Evolutionary conservation across 1,140 invertebrate species (phyloP), one percentile per base, ranked within the genome.

Genomic region (Drosophila ironensis): DNA sequence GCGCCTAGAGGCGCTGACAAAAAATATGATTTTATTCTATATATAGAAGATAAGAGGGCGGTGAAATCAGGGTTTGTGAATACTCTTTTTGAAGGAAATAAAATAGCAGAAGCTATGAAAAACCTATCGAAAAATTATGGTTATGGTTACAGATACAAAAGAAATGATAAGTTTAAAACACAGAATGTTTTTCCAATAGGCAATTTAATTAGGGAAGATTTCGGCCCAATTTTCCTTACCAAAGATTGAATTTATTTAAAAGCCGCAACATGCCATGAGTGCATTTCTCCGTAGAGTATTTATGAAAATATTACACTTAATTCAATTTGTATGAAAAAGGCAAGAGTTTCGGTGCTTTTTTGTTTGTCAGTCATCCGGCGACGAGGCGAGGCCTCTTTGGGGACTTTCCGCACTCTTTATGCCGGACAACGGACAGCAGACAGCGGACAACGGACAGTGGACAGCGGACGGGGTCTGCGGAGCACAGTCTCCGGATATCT

Each of bases 401-500:
- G 77, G 64, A 68, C 54, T 59, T 30, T 56, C 47, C 48, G 38
- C 35, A 52, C 22, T 64, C 63, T 12, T 3, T 50, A 3, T 24
- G 22, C 14, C 12, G 20, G 20, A 22, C 37, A 28, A 2, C 33
- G 50, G 19, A 20, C n/a, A 16, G 30, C 30, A 8, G 48, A 28
- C 27, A 20, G 25, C 52, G 37, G 28, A 46, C 35, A 19, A 1
- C 22, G 53, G 25, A n/a, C 33, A 20, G 2, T 22, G 53, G 19
- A 25, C 9, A 17, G 33, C 20, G 9, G 51, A 42, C 41, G n/a
- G n/a, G n/a, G n/a, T n/a, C n/a, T n/a, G n/a, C n/a, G n/a, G n/a
- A n/a, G n/a, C n/a, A n/a, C n/a, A n/a, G n/a, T n/a, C n/a, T 38
- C 40, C 59, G 40, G 41, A 60, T 61, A 84, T 73, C 72, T 82